phyloP scores from a whole-genome alignment of 2,113 vertebrate species.

The Tiliqua scincoides region DNA sequence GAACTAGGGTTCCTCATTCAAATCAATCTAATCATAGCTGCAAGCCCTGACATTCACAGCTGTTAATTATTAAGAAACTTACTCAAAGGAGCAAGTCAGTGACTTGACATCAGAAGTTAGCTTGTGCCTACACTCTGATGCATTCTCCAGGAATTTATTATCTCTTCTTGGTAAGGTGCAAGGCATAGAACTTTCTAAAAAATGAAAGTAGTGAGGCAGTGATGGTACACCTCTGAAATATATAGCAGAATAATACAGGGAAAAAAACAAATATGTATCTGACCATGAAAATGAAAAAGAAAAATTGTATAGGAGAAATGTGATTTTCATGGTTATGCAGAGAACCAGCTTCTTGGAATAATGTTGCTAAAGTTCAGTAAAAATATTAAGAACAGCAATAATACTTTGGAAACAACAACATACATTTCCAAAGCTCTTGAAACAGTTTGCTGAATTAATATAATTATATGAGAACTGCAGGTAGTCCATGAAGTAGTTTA shows the following conservation, averaged over 20 bases:
- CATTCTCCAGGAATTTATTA: not conserved
- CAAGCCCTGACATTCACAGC: not conserved
- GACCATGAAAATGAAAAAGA: not conserved
- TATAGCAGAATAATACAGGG: not conserved
- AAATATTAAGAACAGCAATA: not conserved
- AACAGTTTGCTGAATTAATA: constrained; percentile 25
- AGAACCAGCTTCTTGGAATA: not conserved
- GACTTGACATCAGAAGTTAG: no score
- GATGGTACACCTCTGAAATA: not conserved
- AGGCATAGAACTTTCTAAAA: not conserved
- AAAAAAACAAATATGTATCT: not conserved
- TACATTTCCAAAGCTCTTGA: not conserved
- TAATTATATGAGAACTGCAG: constrained; percentile 29
- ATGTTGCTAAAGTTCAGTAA: not conserved
- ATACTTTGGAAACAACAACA: not conserved
- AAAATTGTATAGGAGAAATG: not conserved
- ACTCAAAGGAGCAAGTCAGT: not conserved
- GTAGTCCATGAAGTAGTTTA: not conserved
- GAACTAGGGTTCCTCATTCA: not conserved
- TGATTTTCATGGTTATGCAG: not conserved
- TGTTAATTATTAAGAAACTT: not conserved
- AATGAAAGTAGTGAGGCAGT: not conserved
- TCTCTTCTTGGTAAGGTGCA: not conserved
- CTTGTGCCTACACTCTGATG: not conserved
- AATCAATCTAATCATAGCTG: not conserved